A percentile compares a stretch with the other conserved stretches of the same genome.
Evolutionary conservation across 2,797 vertebrate genomes (phyloP).

Genomic region (Lophotriccus pileatus): DNA sequence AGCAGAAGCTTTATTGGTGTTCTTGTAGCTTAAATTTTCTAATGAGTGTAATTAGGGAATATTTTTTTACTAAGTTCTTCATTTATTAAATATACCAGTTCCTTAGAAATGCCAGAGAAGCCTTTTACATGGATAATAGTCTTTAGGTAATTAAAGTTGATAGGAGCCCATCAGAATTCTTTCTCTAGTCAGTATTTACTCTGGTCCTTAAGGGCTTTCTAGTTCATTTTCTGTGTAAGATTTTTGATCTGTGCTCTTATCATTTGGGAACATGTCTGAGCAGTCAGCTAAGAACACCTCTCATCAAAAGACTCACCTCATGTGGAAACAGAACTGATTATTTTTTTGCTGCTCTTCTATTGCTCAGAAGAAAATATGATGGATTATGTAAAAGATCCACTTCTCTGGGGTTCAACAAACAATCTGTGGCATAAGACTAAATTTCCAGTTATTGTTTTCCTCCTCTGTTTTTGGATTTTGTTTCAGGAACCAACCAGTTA

Average conservation of each 20-base stretch:
- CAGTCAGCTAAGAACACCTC: not conserved
- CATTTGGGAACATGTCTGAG: not conserved
- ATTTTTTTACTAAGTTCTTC: not conserved
- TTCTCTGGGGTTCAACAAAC: not conserved
- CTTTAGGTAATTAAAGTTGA: conserved; percentile 38
- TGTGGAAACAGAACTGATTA: not conserved
- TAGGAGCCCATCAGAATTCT: not conserved
- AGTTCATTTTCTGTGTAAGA: conserved; percentile 16
- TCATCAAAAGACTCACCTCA: not conserved
- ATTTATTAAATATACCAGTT: conserved; percentile 16
- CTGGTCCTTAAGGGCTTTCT: conserved; percentile 13
- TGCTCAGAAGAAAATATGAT: not conserved
- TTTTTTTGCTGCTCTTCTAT: not conserved
- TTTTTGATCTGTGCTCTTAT: not conserved
- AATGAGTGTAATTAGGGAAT: conserved; percentile 24
- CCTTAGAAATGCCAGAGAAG: not conserved
- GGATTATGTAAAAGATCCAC: not conserved
- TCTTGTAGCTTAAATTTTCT: conserved; percentile 27
- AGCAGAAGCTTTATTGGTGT: conserved; percentile 3
- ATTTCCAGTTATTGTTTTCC: not conserved
- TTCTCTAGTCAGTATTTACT: conserved; percentile 11
- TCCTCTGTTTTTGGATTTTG: not conserved
- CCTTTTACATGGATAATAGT: not conserved
- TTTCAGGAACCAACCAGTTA: not conserved
- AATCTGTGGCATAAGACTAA: not conserved